Percentiles rank a stretch among this genome's conserved stretches.
Evolutionary conservation across 1,140 invertebrate genomes (phyloP).

Genomic region (Solenopsis invicta): DNA sequence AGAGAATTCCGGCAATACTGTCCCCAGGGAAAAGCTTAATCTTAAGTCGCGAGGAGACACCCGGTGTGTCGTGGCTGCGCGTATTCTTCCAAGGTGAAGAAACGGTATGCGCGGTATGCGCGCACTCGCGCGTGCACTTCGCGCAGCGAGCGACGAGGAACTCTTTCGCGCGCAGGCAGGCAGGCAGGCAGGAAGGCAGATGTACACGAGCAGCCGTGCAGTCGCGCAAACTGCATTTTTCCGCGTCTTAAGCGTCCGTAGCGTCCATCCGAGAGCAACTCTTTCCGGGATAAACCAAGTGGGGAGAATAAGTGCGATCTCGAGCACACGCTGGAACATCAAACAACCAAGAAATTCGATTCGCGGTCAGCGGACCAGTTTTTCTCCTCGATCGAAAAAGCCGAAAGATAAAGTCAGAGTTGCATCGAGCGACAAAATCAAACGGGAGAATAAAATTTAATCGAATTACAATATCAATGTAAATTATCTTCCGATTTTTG

Average conservation of each 20-base stretch:
- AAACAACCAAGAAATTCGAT: constrained; percentile 1
- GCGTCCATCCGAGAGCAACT: not conserved
- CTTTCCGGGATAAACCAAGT: not conserved
- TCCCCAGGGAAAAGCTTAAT: not conserved
- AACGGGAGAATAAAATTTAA: not conserved
- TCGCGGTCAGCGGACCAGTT: not conserved
- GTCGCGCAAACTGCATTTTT: not conserved
- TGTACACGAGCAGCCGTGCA: not conserved
- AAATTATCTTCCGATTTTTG: not conserved
- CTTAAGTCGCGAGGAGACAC: not conserved
- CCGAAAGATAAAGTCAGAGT: not conserved
- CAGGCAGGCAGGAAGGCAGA: constrained; percentile 21
- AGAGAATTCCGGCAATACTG: not conserved
- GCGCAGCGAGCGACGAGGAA: constrained; percentile 65
- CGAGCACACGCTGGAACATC: not conserved
- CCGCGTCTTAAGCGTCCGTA: not conserved
- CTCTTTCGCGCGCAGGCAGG: constrained; percentile 54
- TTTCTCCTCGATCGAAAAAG: not conserved
- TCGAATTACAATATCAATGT: not conserved
- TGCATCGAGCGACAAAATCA: not conserved
- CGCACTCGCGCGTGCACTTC: constrained; percentile 2
- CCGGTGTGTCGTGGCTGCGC: constrained; percentile 44
- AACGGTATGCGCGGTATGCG: constrained; percentile 79
- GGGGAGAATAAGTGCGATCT: not conserved
- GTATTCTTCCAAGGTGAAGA: constrained; percentile 78